phyloP scores from a whole-genome alignment of 2,888 invertebrate species.

The Agriopis aurantiaria region DNA sequence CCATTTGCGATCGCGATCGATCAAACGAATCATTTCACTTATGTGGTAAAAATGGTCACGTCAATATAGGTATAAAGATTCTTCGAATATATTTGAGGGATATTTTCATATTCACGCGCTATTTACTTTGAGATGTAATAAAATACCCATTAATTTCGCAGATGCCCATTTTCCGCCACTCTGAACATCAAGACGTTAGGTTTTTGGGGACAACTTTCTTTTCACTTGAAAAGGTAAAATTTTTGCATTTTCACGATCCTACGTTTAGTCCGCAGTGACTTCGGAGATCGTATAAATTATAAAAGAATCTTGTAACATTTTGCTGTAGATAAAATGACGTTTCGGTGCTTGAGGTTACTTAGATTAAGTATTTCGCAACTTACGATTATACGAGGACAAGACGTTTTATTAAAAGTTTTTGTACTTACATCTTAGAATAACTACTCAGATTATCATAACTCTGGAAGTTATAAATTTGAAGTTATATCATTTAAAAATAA shows the following conservation, averaged over 20 bases:
- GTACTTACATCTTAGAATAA: too few relatives aligned
- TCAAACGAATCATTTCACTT: constrained; percentile 21
- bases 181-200: constrained; percentile 70
- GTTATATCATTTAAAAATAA: too few relatives aligned
- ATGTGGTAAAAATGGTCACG: constrained; percentile 48
- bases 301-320: constrained; percentile 22
- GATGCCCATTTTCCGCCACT: constrained; percentile 80
- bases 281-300: constrained; percentile 28
- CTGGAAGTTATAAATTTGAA: too few relatives aligned
- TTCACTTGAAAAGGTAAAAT: constrained; percentile 61
- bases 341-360: background rate
- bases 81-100: constrained; percentile 58
- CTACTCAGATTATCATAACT: too few relatives aligned
- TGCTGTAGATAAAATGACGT: constrained; percentile 11
- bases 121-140: constrained; percentile 82
- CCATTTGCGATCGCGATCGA: constrained; percentile 49
- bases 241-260: constrained; percentile 55
- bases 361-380: constrained; percentile 5
- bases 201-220: constrained; percentile 66
- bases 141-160: constrained; percentile 84
- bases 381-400: background rate
- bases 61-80: constrained; percentile 51
- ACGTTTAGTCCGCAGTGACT: constrained; percentile 37
- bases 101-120: constrained; percentile 76
- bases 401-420: background rate